phyloP scores from a whole-genome alignment of 2,797 vertebrate species.

The Chelmon rostratus region DNA sequence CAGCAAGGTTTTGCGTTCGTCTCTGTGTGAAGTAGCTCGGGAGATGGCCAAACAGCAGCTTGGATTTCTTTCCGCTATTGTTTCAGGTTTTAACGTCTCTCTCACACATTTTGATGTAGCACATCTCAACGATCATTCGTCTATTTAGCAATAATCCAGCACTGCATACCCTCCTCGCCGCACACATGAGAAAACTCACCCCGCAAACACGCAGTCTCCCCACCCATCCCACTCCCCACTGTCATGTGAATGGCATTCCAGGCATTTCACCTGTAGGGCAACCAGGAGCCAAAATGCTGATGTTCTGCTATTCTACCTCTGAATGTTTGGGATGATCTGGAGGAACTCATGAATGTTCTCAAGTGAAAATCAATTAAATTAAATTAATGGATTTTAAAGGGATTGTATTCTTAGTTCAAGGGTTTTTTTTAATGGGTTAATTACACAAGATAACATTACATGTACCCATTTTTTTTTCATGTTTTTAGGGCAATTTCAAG shows the following conservation, averaged over 20 bases:
- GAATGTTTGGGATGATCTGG: no score
- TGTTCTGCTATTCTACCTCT: no score
- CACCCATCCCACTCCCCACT: conserved; percentile 31
- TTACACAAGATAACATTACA: neutral
- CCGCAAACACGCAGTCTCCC: conserved; percentile 33
- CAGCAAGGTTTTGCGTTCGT: conserved; percentile 8
- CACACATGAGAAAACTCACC: conserved; percentile 36
- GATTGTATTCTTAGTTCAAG: neutral
- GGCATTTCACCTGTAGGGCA: conserved; percentile 58
- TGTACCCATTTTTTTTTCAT: no score
- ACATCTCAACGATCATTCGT: conserved; percentile 8
- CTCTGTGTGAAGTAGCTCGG: neutral
- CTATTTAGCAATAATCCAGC: conserved; percentile 17
- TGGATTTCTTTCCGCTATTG: neutral
- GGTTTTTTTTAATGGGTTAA: neutral
- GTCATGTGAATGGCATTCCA: conserved; percentile 66
- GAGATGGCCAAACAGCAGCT: neutral
- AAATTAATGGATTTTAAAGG: neutral
- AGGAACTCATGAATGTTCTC: no score
- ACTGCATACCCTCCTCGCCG: neutral
- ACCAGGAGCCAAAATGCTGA: conserved; percentile 25
- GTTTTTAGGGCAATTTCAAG: no score
- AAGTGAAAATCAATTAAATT: no score
- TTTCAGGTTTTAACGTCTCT: neutral
- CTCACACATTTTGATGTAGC: neutral